Base-by-base conservation (phyloP, 2,888 invertebrate genomes). In the Hofmannophila pseudospretella region DNA sequence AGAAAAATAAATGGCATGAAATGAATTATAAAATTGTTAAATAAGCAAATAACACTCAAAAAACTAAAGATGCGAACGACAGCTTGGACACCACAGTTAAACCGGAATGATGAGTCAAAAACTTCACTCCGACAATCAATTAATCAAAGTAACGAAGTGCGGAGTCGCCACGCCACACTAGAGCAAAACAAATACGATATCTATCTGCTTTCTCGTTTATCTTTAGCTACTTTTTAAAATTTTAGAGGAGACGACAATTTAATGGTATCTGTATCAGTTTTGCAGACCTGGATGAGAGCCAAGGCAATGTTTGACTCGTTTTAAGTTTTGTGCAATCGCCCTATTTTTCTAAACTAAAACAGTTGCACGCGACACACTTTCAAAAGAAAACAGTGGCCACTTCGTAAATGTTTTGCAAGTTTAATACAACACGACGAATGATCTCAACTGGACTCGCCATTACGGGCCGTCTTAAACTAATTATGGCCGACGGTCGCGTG, bases 291-390 rank as follows among this genome's bases (percentile, higher is more conserved):
- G 86, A 77, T 51, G 55, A 40, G 57, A 54, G 85, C 86, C 85
- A 57, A 54, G 85, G 85, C 85, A 85, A 80, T 67, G 57, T 72
- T 67, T 65, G 59, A 66, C 67, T 70, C 67, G 71, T 77, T 72
- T 73, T 62, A 67, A 71, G 72, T 78, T 82, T 86, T 86, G 67
- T 84, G 86, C 84, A 86, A 86, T 81, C 85, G 85, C 62, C 81
- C 86, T 76, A 85, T 85, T 85, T 85, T 85, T 84, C 69, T 76
- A 74, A 77, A 78, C 76, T 69, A 66, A 77, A 73, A 72, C 70
- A 58, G 74, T 75, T 78, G 75, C 80, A 76, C 80, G 77, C 76
- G 76, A 73, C 76, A 74, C 82, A 49, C 51, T 62, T 51, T 54
- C 42, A 42, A 49, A 47, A 37, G 54, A 48, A 44, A n/a, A 47